phyloP scores from a whole-genome alignment of 2,113 vertebrate genomes.

The Sander vitreus region DNA sequence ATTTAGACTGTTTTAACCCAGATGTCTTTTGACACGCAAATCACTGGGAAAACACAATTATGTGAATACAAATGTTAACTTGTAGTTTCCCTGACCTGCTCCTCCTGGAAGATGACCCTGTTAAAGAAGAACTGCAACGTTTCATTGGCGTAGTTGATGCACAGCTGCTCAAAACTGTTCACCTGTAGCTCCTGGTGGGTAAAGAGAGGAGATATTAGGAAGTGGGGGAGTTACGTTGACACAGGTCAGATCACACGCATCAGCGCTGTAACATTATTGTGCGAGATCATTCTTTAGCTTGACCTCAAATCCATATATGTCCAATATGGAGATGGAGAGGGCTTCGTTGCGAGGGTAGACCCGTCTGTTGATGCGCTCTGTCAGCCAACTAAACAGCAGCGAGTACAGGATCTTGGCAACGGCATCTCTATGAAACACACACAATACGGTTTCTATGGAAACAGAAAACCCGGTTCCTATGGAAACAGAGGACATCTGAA shows the following conservation, averaged over 20 bases:
- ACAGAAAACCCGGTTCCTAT: constrained; percentile 78
- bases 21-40: background rate
- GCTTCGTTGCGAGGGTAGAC: constrained; percentile 92
- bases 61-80: background rate
- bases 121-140: constrained; percentile 97
- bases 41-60: background rate
- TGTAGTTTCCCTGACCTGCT: constrained; percentile 88
- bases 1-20: background rate
- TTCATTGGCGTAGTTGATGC: constrained; percentile 98
- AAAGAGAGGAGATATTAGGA: constrained; percentile 18
- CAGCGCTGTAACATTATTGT: background rate
- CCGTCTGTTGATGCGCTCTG: constrained; percentile 91
- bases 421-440: constrained; percentile 90
- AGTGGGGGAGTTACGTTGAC: background rate
- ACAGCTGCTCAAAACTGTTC: constrained; percentile 98
- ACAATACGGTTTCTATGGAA: constrained; percentile 80
- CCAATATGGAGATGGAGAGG: constrained; percentile 93
- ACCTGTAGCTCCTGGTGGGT: constrained; percentile 79
- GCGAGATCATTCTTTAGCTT: background rate
- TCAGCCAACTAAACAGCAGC: constrained; percentile 95
- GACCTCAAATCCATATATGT: constrained; percentile 99
- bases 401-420: constrained; percentile 99
- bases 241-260: constrained; percentile 14
- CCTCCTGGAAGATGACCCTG: constrained; percentile 94
- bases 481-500: constrained; percentile 81